A percentile compares a stretch with the other conserved stretches of the same genome.
These are phyloP conservation scores for Dicroscelio sp. DNA, from an alignment of 2,888 invertebrate genomes.

Conservation along the genomic window DNA sequence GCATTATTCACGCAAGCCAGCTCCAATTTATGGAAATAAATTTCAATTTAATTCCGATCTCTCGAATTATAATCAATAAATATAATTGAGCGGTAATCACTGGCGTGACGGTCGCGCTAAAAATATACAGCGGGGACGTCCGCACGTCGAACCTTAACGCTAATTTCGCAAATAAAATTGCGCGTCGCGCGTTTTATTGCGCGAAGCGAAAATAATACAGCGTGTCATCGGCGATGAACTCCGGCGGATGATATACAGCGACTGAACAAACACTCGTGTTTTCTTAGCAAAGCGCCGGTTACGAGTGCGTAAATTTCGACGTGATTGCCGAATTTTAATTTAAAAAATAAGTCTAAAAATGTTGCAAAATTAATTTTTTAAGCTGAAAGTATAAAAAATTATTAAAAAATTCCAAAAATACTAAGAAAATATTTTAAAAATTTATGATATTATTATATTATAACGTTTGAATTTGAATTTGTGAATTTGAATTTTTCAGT, in stretches of 20 bases:
- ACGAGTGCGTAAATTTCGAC: constrained; percentile 56
- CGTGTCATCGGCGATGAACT: constrained; percentile 34
- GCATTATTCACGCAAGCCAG: constrained; percentile 84
- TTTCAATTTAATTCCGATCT: constrained; percentile 61
- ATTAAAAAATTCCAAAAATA: too few species aligned
- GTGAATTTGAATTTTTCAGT: too few species aligned
- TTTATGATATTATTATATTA: too few species aligned
- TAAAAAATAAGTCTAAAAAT: too few species aligned
- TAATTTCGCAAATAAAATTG: constrained; percentile 4
- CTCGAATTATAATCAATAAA: constrained; percentile 79
- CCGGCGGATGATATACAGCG: constrained; percentile 42
- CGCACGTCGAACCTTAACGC: background rate
- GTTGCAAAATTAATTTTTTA: too few species aligned
- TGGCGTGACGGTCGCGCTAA: constrained; percentile 44
- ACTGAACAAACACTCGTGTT: constrained; percentile 40
- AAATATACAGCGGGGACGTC: constrained; percentile 11
- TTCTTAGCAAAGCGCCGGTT: constrained; percentile 49
- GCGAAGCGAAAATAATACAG: constrained; percentile 52
- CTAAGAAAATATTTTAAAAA: too few species aligned
- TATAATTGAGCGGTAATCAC: constrained; percentile 68
- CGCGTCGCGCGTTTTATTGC: constrained; percentile 47
- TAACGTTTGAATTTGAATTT: too few species aligned
- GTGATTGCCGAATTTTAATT: constrained; percentile 45
- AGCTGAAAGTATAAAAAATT: too few species aligned
- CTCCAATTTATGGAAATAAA: constrained; percentile 77